Base-by-base conservation (phyloP, 2,888 invertebrate species). In the Rhagophthalmus giganteus region DNA sequence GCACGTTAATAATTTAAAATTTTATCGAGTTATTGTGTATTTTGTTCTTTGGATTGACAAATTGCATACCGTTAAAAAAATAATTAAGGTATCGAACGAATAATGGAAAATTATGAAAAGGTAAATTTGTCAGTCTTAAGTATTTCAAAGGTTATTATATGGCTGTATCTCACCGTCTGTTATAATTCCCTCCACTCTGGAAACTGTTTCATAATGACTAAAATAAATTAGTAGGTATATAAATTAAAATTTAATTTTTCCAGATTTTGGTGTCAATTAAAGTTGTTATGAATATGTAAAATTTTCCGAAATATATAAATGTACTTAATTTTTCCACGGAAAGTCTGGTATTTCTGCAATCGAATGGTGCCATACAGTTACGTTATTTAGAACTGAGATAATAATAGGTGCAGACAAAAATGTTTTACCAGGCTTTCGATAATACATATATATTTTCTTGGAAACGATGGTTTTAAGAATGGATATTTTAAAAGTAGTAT, bases 171-270 rank as follows among this genome's bases (percentile, higher is more conserved):
- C 38, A 58, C 52, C 56, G 56, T 58, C 54, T 54, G 39, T 44
- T 46, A 48, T 35, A 54, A 58, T 52, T 58, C 58, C 58, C 56
- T 58, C 58, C 58, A 58, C 42, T 55, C 55, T 58, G 47, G 47
- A 48, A 44, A 41, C 28, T 48, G 32, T 46, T 47, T 40, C n/a
- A 13, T 37, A 32, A 34, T 28, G 33, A 34, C 13, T n/a, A n/a
- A 28, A 44, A 42, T 47, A 34, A 37, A 32, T 14, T 27, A 25
- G 8, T n/a, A n/a, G n/a, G n/a, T 26, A 13, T 38, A 38, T 20
- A 37, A 7, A 33, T 41, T 2, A 26, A 34, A 39, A 38, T 12
- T 16, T 33, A 32, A 31, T 41, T 42, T 47, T 48, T 53, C 47
- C 44, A 48, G 48, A 53, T 48, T 48, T 53, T 48, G 38, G 45